Evolutionary conservation across 37 sponge, comb jelly and placozoan species (phyloP), one percentile per base, ranked within the genome.

Genomic region (Ephydatia muelleri): DNA sequence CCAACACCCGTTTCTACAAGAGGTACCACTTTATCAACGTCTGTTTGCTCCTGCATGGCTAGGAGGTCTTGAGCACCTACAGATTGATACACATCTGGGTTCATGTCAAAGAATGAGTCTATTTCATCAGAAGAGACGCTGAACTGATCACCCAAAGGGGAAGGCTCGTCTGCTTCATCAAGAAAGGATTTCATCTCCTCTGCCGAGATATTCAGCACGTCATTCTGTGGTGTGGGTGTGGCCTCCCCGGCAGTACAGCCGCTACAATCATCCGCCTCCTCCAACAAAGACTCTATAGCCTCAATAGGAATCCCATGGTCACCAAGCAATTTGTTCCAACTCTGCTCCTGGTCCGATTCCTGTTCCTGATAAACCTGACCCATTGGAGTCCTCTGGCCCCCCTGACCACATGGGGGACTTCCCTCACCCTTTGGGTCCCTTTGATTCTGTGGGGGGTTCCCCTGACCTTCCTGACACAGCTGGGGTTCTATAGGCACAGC

Each of bases 141-240:
- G 19, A 57, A 57, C 57, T 57, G 57, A 19, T 57, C 16, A 11
- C 1, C 57, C 16, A 21, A 57, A 14, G 57, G 57, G 57, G 12
- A 21, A 11, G 1, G 12, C 16, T 4, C 57, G 16, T 14, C 57
- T 14, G 19, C 57, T 16, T 14, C 77, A 8, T 39, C 47, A 40
- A 25, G 40, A 8, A 77, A 77, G 29, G 77, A 77, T 28, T 43
- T 38, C 43, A 77, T 35, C 77, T 77, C 77, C 27, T 29, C 40
- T 25, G 25, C 77, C 4, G 77, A 77, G 26, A 77, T 25, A 49
- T 77, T 77, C n/a, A 77, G 40, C 28, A 47, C 57, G 5, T 47
- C 39, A 77, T 30, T 19, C 26, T 57, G 57, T 57, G 19, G 1
- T 57, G 57, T 57, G 19, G 57, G 57, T 57, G 57, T 57, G 57